Evolutionary conservation across 2,113 vertebrate genomes (phyloP).

Genomic region (Vanacampus margaritifer): DNA sequence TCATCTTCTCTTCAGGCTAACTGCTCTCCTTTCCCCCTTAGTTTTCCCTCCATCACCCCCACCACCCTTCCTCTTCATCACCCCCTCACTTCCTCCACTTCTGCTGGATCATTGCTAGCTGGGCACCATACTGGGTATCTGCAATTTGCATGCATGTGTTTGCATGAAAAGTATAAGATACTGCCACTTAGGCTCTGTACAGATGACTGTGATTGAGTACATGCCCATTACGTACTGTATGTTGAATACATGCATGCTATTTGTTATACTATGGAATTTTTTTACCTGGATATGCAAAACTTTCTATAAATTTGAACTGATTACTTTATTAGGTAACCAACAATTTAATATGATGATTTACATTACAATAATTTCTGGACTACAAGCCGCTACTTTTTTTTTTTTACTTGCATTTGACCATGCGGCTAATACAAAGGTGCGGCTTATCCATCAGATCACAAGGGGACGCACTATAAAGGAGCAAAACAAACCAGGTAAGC

Average conservation of each 20-base stretch:
- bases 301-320: background rate
- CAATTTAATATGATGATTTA: background rate
- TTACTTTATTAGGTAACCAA: background rate
- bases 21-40: slow-evolving; percentile 44
- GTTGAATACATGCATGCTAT: background rate
- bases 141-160: slow-evolving; percentile 19
- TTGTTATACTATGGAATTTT: background rate
- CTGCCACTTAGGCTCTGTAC: no score
- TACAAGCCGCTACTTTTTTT: no score
- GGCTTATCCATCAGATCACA: no score
- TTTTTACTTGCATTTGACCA: no score
- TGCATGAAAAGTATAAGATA: slow-evolving; percentile 27
- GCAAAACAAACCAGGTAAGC: no score
- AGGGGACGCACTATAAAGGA: no score
- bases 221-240: background rate
- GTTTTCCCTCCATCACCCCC: slow-evolving; percentile 27
- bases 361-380: no score
- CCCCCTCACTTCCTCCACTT: slow-evolving; percentile 33
- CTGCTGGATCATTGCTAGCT: slow-evolving; percentile 48
- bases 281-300: background rate
- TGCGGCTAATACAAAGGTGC: no score
- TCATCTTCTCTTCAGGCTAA: slow-evolving; percentile 24
- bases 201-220: no score
- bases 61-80: slow-evolving; percentile 37
- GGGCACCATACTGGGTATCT: slow-evolving; percentile 50